Base-by-base conservation (phyloP, 2,113 vertebrate genomes). In the Austrofundulus limnaeus region DNA sequence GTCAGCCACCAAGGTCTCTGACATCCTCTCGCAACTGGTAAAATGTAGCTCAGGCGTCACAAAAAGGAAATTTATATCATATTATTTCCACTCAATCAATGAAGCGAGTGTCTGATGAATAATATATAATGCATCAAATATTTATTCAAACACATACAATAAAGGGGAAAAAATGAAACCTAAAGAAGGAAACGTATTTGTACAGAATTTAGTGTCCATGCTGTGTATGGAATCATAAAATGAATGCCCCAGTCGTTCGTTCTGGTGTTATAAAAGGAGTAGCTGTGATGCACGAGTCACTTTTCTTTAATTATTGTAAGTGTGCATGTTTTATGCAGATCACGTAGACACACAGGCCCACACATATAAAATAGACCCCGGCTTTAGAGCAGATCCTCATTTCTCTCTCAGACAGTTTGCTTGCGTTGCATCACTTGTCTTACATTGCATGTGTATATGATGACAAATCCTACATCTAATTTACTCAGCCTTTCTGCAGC, bases 21-120 rank as follows among this genome's bases (percentile, higher is more conserved):
- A 80, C 83, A 80, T 83, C 69, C 70, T 78, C 60, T 78, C 77
- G 82, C 80, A 31, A 57, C 74, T 57, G 47, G 54, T 80, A 58
- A 87, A 85, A 88, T 83, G 78, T 74, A 80, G 78, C 85, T 86
- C 68, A 85, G 78, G 85, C 72, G 51, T 65, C 68, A 72, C 79
- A 85, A 87, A 87, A 89, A 72, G 73, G 64, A 89, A 91, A 91
- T 80, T 74, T 88, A 89, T 82, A 85, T 70, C 59, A 60, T 69
- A 83, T 88, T 87, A 90, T 85, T 89, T 89, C 84, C 87, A 82
- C 84, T 84, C 80, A 63, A 87, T 89, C 87, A 87, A 87, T 90
- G 85, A 88, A 87, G 82, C 80, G 73, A 23, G 66, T 74, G 67
- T 86, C 72, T 85, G 81, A 88, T 89, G 76, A 91, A 90, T 90